Evolutionary conservation across 2,797 vertebrate species (phyloP).

Genomic region (Spondyliosoma cantharus): DNA sequence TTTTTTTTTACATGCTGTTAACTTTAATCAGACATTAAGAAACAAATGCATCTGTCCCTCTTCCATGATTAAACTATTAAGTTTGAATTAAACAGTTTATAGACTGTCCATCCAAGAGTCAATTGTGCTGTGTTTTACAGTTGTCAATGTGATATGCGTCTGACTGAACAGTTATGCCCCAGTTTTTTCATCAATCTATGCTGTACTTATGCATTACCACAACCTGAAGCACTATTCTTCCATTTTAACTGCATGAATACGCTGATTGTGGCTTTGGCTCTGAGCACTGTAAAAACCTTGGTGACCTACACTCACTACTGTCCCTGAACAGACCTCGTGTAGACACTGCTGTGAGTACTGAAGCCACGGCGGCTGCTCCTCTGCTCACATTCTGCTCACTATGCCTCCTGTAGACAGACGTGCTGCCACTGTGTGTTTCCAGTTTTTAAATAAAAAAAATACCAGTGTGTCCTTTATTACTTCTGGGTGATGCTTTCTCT

Average conservation of each 20-base stretch:
- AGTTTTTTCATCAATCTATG: too few species aligned
- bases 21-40: constrained; percentile 3
- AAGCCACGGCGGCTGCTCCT: not conserved
- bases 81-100: not conserved
- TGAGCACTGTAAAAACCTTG: not conserved
- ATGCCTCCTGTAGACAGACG: not conserved
- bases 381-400: not conserved
- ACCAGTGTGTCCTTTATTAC: not conserved
- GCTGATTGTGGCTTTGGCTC: not conserved
- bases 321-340: not conserved
- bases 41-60: not conserved
- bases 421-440: not conserved
- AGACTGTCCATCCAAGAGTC: not conserved
- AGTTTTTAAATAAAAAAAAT: not conserved
- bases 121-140: not conserved
- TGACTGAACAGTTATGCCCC: too few species aligned
- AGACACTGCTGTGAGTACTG: not conserved
- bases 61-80: not conserved
- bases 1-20: not conserved
- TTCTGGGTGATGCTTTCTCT: constrained; percentile 16
- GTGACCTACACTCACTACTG: not conserved
- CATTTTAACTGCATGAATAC: too few species aligned
- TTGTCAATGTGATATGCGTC: not conserved
- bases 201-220: too few species aligned
- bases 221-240: too few species aligned